These are phyloP conservation scores for Zapus hudsonius DNA, from an alignment of 2,113 vertebrate species.

Conservation along the genomic window DNA sequence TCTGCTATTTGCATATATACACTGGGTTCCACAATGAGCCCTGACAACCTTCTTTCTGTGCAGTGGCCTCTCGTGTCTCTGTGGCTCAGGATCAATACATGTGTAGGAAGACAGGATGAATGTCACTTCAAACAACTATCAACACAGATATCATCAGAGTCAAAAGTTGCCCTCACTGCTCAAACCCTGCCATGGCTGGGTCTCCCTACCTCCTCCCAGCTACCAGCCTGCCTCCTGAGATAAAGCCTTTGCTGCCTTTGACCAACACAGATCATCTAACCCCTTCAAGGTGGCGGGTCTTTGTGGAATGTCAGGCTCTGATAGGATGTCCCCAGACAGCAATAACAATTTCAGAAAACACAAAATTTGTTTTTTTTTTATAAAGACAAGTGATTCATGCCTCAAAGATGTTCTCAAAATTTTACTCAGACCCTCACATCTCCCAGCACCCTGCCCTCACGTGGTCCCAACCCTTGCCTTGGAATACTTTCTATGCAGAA, in stretches of 20 bases:
- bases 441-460: background rate
- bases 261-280: background rate
- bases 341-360: constrained; percentile 14
- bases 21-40: accelerated
- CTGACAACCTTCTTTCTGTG: background rate
- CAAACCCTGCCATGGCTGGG: accelerated
- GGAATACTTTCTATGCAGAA: background rate
- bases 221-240: background rate
- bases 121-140: background rate
- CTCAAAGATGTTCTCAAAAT: background rate
- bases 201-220: background rate
- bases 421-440: background rate
- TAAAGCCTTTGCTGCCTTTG: background rate
- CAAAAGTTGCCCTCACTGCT: background rate
- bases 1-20: accelerated
- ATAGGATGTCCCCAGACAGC: background rate
- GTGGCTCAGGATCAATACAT: background rate
- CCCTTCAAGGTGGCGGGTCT: background rate
- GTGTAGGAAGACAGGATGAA: background rate
- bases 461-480: background rate
- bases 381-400: background rate
- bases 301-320: background rate
- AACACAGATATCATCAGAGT: background rate
- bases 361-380: constrained; percentile 41
- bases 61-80: background rate